Base-by-base conservation (phyloP, 2,888 invertebrate genomes). In the Trachelus iudaicus region DNA sequence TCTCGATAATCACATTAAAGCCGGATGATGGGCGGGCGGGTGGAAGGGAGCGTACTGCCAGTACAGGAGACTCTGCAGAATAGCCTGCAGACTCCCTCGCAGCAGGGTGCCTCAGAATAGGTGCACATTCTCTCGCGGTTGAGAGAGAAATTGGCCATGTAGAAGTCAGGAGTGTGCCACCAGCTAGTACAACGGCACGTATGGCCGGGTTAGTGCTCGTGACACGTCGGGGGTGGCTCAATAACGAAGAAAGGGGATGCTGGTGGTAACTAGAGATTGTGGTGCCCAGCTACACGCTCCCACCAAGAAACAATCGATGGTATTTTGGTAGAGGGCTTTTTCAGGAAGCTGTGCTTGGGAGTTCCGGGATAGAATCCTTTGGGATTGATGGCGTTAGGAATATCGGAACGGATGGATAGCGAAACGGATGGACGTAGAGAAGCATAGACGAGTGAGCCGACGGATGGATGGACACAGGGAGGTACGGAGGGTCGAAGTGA, bases 1-100 rank as follows among this genome's bases (percentile, higher is more conserved):
- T 79, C 78, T 78, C 88, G 87, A 89, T 89, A 87, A 87, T 81
- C 84, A 87, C 90, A 90, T 89, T 89, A 89, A 83, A 81, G 83
- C 78, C 79, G 75, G 79, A 12, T 0, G 37, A 79, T 15, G 33
- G n/a, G 15, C 34, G 78, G 74, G 23, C 69, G 77, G 40, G 77
- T 56, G 73, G 56, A 80, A 80, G 83, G 82, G 83, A 83, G 75
- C 69, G 82, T 77, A 83, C 76, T 79, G 15, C 40, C 40, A 2
- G 79, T 77, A 76, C 75, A 77, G 80, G 12, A 35, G 77, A 76
- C 75, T 74, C 30, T n/a, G 12, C 69, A 33, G 75, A 77, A 75
- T 77, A 81, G 77, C 80, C 76, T 74, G n/a, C 74, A 74, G 79
- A 73, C 77, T 40, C 69, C 68, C 34, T n/a, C 68, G 34, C 69